These are phyloP conservation scores for Eugnorisma glareosa DNA, from an alignment of 2,888 invertebrate genomes.

Conservation along the genomic window DNA sequence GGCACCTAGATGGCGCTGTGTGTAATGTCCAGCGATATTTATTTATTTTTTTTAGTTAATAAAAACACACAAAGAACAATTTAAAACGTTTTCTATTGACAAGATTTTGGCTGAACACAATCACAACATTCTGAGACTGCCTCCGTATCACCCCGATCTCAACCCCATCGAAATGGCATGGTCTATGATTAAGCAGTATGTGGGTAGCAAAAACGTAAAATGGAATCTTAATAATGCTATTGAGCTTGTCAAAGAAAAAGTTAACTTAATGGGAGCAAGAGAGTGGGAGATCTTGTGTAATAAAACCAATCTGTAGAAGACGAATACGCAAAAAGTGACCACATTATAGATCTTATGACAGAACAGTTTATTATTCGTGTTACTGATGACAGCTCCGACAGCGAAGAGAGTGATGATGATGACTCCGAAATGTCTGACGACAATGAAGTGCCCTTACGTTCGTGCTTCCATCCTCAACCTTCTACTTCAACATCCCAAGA, in stretches of 20 bases:
- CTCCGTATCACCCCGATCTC: conserved; percentile 10
- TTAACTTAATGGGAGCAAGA: conserved; percentile 43
- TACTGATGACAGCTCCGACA: conserved; percentile 16
- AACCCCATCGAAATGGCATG: conserved; percentile 35
- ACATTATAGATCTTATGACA: conserved; percentile 44
- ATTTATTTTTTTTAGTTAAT: no score
- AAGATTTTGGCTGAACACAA: conserved; percentile 11
- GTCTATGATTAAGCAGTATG: conserved; percentile 27
- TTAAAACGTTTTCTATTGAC: no score
- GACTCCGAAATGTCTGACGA: conserved; percentile 13
- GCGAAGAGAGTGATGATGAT: conserved; percentile 14
- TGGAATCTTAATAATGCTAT: conserved; percentile 31
- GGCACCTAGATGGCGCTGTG: no score
- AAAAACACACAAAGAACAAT: no score
- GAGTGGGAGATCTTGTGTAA: conserved; percentile 58
- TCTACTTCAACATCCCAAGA: conserved; percentile 16
- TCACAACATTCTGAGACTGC: conserved; percentile 4
- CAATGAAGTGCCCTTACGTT: conserved; percentile 8
- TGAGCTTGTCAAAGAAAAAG: conserved; percentile 59
- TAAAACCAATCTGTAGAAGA: conserved; percentile 51
- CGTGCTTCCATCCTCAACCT: conserved; percentile 16
- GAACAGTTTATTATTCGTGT: conserved; percentile 47
- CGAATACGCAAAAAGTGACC: conserved; percentile 39
- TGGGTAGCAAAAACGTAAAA: conserved; percentile 29
- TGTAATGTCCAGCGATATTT: no score